Evolutionary conservation across 2,113 vertebrate species (phyloP), one percentile per base, ranked within the genome.

Genomic region (Phylloscopus whistleri): DNA sequence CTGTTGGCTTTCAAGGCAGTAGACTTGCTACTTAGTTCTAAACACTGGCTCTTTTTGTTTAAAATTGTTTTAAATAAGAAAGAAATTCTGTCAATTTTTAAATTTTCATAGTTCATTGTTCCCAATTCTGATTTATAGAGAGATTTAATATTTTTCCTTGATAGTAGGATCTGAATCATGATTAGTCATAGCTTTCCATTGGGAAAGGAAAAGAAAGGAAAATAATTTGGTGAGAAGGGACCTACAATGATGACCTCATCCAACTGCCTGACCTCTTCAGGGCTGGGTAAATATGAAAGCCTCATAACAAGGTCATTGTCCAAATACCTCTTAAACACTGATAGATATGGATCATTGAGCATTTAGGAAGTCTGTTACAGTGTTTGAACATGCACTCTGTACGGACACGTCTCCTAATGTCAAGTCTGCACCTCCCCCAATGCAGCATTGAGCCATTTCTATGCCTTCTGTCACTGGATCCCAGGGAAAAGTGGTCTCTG

Each of bases 261-360:
- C 21, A 49, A 16, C 6, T 66, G 14, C 15, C 37, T 70, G n/a
- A 37, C 11, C 19, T 12, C 23, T 55, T 77, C 31, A 53, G n/a
- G 10, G 20, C 20, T 60, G 5, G n/a, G 12, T 14, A 60, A 60
- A 86, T 5, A 2, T 10, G 37, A 72, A 49, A 66, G 9, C 6
- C 11, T 70, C 9, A 37, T 64, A 22, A 28, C 17, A 53, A 21
- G 9, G 12, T 16, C n/a, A 27, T 77, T 62, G 12, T 19, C 18
- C 28, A 55, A 56, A 78, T 0, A 0, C 13, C 28, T 62, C 41
- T 39, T 49, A 14, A 82, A 39, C 21, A 18, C 15, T 31, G 26
- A 14, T 18, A 58, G 18, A n/a, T 10, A 3, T 8, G 15, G 44
- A 7, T 13, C 5, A 2, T 17, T 3, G 3, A 55, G 4, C 4